Conservation (phyloP, 2,113 vertebrate genomes). For the Microtus oregoni region DNA sequence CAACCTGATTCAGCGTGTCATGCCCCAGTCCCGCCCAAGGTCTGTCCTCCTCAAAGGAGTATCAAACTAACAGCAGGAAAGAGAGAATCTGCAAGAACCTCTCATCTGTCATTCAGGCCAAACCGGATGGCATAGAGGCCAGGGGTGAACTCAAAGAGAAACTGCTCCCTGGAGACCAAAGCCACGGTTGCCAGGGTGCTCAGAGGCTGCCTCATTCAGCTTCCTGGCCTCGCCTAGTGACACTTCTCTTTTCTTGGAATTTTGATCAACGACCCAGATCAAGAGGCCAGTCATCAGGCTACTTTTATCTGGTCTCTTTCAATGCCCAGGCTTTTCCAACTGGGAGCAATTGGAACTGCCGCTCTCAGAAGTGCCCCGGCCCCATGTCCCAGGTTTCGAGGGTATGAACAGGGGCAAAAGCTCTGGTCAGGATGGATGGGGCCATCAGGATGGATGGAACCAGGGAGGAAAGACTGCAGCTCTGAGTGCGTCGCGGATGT, state of each 20-base stretch:
- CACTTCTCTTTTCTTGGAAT: constrained; percentile 66
- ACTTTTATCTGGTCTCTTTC: neutral
- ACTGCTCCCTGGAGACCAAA: neutral
- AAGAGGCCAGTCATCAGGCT: neutral
- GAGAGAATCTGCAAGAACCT: neutral
- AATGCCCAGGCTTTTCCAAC: neutral
- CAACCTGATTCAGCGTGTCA: neutral
- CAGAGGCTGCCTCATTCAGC: neutral
- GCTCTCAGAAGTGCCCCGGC: neutral
- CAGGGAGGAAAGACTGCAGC: neutral
- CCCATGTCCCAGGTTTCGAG: neutral
- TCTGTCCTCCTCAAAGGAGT: neutral
- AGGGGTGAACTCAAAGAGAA: neutral
- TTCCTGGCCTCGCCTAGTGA: constrained; percentile 27
- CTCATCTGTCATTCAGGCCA: neutral
- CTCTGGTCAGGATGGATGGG: neutral
- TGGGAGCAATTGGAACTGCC: neutral
- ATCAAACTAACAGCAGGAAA: neutral
- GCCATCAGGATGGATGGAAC: no score
- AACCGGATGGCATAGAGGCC: neutral
- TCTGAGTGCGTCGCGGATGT: fast-evolving
- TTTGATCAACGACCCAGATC: neutral
- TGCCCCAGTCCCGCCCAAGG: neutral
- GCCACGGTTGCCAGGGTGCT: neutral
- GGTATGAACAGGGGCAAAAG: fast-evolving